These are phyloP conservation scores for Mactra quadrangularis DNA, from an alignment of 1,140 invertebrate species.

Conservation along the genomic window DNA sequence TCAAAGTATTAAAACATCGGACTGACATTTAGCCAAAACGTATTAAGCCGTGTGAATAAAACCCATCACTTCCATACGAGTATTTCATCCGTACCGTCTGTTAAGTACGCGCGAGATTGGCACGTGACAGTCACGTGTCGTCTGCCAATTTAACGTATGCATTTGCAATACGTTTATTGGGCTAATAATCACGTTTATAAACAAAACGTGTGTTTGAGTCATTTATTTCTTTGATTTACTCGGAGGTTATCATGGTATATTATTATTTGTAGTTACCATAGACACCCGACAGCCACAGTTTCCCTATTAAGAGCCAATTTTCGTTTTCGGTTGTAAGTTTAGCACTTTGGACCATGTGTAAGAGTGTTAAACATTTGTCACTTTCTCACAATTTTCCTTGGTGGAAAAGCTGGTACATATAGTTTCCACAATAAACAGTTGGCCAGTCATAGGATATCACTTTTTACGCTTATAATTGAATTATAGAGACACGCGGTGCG, in stretches of 20 bases:
- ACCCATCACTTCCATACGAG: conserved; percentile 7
- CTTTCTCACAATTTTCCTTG: conserved; percentile 17
- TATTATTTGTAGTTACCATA: conserved; percentile 41
- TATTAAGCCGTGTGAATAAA: conserved; percentile 37
- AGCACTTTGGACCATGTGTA: conserved; percentile 21
- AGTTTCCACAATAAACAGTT: background rate
- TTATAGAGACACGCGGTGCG: too few relatives aligned
- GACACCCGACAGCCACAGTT: conserved; percentile 1
- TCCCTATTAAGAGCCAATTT: conserved; percentile 36
- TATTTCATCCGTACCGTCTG: conserved; percentile 1
- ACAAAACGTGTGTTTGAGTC: conserved; percentile 15
- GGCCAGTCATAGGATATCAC: background rate
- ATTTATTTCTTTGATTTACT: conserved; percentile 33
- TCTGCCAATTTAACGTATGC: conserved; percentile 4
- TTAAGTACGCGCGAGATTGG: background rate
- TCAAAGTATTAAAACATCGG: too few relatives aligned
- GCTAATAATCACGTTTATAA: conserved; percentile 33
- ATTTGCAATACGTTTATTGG: conserved; percentile 33
- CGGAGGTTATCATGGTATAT: conserved; percentile 33
- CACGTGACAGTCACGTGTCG: conserved; percentile 33
- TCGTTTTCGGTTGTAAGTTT: conserved; percentile 1
- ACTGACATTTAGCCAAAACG: too few relatives aligned
- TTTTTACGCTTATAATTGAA: too few relatives aligned
- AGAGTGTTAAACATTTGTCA: conserved; percentile 26
- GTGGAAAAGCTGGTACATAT: background rate